Base-by-base conservation (phyloP, 2,797 vertebrate species). In the Megalops cyprinoides region DNA sequence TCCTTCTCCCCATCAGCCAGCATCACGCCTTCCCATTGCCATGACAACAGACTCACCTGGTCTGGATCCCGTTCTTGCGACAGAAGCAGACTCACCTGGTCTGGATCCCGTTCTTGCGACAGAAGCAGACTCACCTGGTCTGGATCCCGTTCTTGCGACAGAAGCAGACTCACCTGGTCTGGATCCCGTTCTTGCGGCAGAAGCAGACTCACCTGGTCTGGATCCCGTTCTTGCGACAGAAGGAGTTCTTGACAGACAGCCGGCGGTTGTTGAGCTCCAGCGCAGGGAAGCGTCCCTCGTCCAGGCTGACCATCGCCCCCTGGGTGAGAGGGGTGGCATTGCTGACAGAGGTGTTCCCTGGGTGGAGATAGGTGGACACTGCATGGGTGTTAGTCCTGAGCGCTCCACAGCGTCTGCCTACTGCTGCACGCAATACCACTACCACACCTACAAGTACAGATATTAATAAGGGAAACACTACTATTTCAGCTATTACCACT, bases 191-290 rank as follows among this genome's bases (percentile, higher is more conserved):
- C n/a, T n/a, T n/a, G n/a, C n/a, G n/a, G n/a, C n/a, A n/a, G n/a
- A n/a, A n/a, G n/a, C 7, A 31, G 31, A 90, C 85, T 87, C 92
- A 98, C 98, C 98, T 94, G 78, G 97, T 98, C 81, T 99, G 98
- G 84, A 99, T 96, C 87, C 98, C 97, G 0, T 98, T 99, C 92
- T 99, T 99, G 75, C 97, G 91, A 89, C 97, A 99, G 86, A 99
- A 99, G 79, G 98, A 99, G 86, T 99, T 99, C 92, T 99, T 99
- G 87, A 98, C 95, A 0, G 98, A 99, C 49, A 99, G 96, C 9
- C 97, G 94, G 1, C 98, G 93, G 92, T 97, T 98, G 94, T 98
- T 98, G 73, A 99, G 97, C 87, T 99, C 98, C 92, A 99, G 92
- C 3, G 98, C 94, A 0, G 98, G 97, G 84, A 99, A 99, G 74